A percentile compares a stretch with the other conserved stretches of the same genome.
Evolutionary conservation across 2,113 vertebrate genomes (phyloP).

Genomic region (Lipotes vexillifer): DNA sequence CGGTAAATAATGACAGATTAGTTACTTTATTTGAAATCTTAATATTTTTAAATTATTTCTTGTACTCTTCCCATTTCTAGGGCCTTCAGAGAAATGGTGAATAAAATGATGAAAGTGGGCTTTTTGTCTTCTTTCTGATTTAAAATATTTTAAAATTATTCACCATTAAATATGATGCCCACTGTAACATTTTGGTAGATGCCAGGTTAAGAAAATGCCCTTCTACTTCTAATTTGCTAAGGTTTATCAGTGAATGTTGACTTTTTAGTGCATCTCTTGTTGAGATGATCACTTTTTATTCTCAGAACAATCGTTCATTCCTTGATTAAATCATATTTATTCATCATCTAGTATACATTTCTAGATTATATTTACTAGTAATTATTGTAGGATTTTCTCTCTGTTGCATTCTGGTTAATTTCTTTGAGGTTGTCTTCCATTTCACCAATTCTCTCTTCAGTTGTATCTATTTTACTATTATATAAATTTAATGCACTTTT

Average conservation of each 20-base stretch:
- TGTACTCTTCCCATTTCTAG: neutral
- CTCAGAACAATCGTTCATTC: neutral
- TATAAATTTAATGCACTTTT: neutral
- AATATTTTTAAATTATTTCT: neutral
- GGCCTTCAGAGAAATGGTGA: neutral
- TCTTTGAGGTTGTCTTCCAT: neutral
- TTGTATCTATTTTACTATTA: neutral
- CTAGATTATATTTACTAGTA: neutral
- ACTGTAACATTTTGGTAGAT: neutral
- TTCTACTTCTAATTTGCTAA: neutral
- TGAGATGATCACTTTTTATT: neutral
- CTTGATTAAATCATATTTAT: neutral
- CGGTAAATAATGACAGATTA: neutral
- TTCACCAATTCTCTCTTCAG: neutral
- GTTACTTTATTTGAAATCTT: neutral
- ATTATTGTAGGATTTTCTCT: neutral
- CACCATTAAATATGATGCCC: neutral
- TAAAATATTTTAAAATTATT: neutral
- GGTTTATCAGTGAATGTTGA: neutral
- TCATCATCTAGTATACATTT: neutral
- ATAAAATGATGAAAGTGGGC: neutral
- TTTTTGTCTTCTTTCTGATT: neutral
- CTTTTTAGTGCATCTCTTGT: neutral
- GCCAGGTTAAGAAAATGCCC: neutral
- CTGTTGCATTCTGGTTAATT: neutral